phyloP scores from a whole-genome alignment of 1,140 invertebrate genomes.

The silkworm (Bombyx mori) region DNA sequence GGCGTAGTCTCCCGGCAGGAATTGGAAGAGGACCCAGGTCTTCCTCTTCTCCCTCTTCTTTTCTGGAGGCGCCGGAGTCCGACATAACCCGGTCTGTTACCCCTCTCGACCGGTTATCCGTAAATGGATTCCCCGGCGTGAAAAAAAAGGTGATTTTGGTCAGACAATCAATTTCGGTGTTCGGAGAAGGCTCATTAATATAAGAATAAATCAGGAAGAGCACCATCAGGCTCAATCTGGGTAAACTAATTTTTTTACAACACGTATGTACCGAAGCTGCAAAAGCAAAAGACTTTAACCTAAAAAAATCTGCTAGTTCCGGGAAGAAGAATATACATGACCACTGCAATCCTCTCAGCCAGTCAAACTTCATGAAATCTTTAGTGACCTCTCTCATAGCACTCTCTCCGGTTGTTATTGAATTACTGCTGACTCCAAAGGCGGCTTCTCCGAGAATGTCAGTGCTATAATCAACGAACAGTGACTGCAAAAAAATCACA shows the following conservation, averaged over 20 bases:
- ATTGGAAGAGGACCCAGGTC: too few relatives aligned
- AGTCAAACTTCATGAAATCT: conserved; percentile 24
- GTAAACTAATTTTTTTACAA: background rate
- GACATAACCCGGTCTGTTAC: too few relatives aligned
- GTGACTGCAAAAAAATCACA: conserved; percentile 35
- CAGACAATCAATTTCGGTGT: too few relatives aligned
- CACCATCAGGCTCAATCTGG: background rate
- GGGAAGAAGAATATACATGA: conserved; percentile 41
- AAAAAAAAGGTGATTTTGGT: too few relatives aligned
- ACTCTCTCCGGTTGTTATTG: conserved; percentile 24
- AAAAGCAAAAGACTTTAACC: conserved; percentile 10
- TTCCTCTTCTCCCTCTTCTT: too few relatives aligned
- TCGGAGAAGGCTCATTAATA: background rate
- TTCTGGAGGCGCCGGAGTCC: too few relatives aligned
- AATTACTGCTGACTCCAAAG: conserved; percentile 69
- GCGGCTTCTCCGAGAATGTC: conserved; percentile 71
- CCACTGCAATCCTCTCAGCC: conserved; percentile 24
- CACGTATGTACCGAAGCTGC: too few relatives aligned
- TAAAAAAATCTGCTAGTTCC: conserved; percentile 25
- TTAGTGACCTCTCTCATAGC: conserved; percentile 28
- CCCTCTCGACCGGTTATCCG: too few relatives aligned
- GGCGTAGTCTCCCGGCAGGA: too few relatives aligned
- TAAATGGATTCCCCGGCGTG: too few relatives aligned
- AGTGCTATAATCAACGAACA: conserved; percentile 63
- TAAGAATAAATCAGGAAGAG: background rate